phyloP scores from a whole-genome alignment of 2,113 vertebrate species.

The Nanorana parkeri region DNA sequence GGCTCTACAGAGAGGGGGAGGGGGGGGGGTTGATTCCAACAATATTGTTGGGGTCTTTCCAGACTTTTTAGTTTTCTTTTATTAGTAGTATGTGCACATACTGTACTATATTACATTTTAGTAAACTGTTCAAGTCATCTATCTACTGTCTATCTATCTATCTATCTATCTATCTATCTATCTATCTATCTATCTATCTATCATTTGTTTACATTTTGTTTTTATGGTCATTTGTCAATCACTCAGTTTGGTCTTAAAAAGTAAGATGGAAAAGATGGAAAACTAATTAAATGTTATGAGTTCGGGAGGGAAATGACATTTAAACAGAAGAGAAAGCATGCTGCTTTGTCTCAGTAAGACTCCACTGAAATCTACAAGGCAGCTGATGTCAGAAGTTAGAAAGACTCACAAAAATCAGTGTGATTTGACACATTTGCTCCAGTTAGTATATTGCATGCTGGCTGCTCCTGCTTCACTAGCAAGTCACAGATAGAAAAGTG shows the following conservation, averaged over 20 bases:
- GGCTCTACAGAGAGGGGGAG: too few species aligned
- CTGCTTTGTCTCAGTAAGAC: constrained; percentile 27
- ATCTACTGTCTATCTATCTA: too few species aligned
- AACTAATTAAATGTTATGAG: not conserved
- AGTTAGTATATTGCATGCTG: constrained; percentile 16
- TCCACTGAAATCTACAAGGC: not conserved
- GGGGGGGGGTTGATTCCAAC: too few species aligned
- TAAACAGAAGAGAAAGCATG: constrained; percentile 2
- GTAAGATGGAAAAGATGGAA: not conserved
- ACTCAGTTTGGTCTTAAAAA: not conserved
- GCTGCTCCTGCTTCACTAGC: not conserved
- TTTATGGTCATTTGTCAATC: too few species aligned
- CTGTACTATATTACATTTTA: too few species aligned
- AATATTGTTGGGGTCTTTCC: too few species aligned
- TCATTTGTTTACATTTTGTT: too few species aligned
- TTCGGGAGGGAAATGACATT: constrained; percentile 2
- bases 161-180: too few species aligned
- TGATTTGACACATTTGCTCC: constrained; percentile 17
- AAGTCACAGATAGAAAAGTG: constrained; percentile 17
- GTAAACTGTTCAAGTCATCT: too few species aligned
- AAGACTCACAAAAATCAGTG: constrained; percentile 8
- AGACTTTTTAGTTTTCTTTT: too few species aligned
- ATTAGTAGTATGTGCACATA: too few species aligned
- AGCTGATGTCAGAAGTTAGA: constrained; percentile 18
- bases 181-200: too few species aligned